Conservation (phyloP, 2,113 vertebrate genomes). For the Chloropsis hardwickii region DNA sequence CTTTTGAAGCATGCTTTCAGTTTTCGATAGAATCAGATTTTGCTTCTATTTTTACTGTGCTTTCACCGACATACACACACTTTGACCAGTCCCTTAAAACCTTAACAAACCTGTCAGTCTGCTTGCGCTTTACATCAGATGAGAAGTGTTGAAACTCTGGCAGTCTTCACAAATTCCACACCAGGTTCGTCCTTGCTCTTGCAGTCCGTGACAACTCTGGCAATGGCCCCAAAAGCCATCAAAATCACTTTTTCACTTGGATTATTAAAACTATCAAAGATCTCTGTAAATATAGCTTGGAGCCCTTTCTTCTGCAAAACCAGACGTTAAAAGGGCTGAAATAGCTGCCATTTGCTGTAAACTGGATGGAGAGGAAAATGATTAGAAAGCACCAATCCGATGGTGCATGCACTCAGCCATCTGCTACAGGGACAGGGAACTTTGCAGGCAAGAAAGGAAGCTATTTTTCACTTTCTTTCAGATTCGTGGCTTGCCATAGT, state of each 20-base stretch:
- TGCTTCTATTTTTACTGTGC: background rate
- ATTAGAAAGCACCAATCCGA: background rate
- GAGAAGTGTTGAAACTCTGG: background rate
- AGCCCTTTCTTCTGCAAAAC: constrained; percentile 17
- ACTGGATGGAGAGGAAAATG: background rate
- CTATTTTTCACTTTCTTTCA: background rate
- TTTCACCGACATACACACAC: background rate
- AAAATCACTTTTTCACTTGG: constrained; percentile 8
- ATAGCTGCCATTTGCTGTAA: background rate
- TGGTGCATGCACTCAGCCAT: background rate
- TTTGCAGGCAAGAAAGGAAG: background rate
- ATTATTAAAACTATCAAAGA: constrained; percentile 1
- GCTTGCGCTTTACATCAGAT: background rate
- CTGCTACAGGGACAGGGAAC: background rate
- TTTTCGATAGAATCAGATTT: background rate
- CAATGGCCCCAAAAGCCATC: background rate
- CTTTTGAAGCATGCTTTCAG: background rate
- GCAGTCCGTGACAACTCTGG: background rate
- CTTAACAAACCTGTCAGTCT: background rate
- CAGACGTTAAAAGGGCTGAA: background rate
- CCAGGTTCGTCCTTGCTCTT: background rate
- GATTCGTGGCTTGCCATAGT: background rate
- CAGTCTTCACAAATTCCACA: constrained; percentile 1
- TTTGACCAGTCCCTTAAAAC: background rate
- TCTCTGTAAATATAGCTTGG: background rate